Base-by-base conservation (phyloP, 2,888 invertebrate genomes). In the Ptilodon capucinus region DNA sequence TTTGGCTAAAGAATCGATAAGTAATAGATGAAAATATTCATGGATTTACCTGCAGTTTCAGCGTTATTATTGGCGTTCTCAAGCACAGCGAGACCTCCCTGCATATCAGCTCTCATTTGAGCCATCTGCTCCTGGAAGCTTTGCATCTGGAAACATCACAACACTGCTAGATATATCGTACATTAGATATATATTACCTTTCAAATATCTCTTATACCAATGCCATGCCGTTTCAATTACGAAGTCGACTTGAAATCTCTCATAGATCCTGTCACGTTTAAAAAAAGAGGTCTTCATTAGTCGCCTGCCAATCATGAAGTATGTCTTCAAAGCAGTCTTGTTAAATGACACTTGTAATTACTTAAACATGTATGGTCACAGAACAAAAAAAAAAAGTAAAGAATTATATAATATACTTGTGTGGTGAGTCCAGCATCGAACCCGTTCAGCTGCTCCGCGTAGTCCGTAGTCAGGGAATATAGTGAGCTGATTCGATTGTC, bases 61-160 rank as follows among this genome's bases (percentile, higher is more conserved):
- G 80, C 74, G 44, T 83, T 86, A 35, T 71, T 78, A 45, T 79
- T 82, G 3, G 73, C 78, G 1, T 58, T 39, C 6, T 76, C 76
- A 11, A 89, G 60, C 55, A 71, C 68, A 0, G 35, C 23, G 0
- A 90, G 59, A 0, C 86, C 90, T 0, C 39, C 62, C 7, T 57
- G 48, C n/a, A 89, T 62, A 0, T 89, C 89, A 0, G 1, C 11
- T 0, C 71, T 70, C 60, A 89, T 81, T 52, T 76, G 72, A 0
- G 1, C 21, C 61, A 89, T 83, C 60, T 88, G 88, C 43, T 89
- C 86, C 51, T 77, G 74, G 57, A 89, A 86, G 40, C 81, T 74
- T 52, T 65, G 59, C 75, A 89, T 77, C 90, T 90, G 8, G 54
- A 16, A 51, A 53, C 5, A 36, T 39, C 8, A 18, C 8, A 41